A percentile compares a stretch with the other conserved stretches of the same genome.
Conservation (phyloP, 2,113 vertebrate genomes). For the Trichomycterus rosablanca region DNA sequence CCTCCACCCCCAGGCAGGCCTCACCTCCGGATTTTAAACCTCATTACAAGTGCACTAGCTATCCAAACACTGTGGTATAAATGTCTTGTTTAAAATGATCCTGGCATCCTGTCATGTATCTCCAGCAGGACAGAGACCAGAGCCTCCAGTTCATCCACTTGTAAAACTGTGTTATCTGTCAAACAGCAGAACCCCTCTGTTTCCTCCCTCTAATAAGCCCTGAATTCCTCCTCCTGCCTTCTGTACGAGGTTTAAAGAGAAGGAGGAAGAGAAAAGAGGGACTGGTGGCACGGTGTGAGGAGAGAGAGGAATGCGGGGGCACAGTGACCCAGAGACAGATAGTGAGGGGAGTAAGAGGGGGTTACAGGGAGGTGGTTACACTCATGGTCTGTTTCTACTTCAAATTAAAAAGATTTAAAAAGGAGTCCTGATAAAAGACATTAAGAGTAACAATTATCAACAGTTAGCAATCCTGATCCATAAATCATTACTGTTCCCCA, state of each 20-base stretch:
- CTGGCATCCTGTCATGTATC: slow-evolving; percentile 12
- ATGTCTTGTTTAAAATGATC: neutral
- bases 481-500: neutral
- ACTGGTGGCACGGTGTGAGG: slow-evolving; percentile 22
- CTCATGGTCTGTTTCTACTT: slow-evolving; percentile 3
- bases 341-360: neutral
- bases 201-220: slow-evolving; percentile 19
- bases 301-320: slow-evolving; percentile 2
- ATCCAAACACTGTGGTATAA: too few relatives aligned
- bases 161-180: slow-evolving; percentile 9
- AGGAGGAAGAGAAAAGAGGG: slow-evolving; percentile 14
- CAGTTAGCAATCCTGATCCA: neutral
- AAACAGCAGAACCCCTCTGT: slow-evolving; percentile 10
- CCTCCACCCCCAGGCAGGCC: too few relatives aligned
- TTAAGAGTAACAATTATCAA: neutral
- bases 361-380: neutral
- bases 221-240: slow-evolving; percentile 16
- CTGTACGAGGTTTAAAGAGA: slow-evolving; percentile 10
- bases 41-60: too few relatives aligned
- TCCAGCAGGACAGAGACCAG: slow-evolving; percentile 5
- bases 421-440: slow-evolving; percentile 1
- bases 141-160: neutral
- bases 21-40: too few relatives aligned
- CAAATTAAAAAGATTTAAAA: neutral
- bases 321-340: slow-evolving; percentile 12